These are phyloP conservation scores for Bombus terrestris DNA, from an alignment of 1,140 invertebrate genomes.

Conservation along the genomic window DNA sequence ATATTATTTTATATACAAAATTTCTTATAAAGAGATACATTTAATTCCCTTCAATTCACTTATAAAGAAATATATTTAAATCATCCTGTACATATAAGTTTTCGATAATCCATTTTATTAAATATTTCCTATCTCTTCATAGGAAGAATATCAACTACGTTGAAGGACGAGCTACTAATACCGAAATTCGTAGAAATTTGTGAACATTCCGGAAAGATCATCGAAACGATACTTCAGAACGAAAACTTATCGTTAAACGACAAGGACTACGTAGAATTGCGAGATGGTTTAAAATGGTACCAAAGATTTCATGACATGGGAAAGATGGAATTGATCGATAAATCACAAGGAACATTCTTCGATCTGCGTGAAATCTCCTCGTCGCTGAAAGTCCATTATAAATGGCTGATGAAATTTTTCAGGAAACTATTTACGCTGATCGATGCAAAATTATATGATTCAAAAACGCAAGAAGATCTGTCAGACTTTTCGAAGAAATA, in stretches of 20 bases:
- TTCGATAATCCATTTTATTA: too few relatives aligned
- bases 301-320: conserved; percentile 79
- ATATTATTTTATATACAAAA: too few relatives aligned
- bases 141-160: conserved; percentile 79
- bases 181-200: conserved; percentile 79
- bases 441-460: background rate
- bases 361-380: conserved; percentile 71
- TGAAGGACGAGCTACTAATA: conserved; percentile 82
- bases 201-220: conserved; percentile 69
- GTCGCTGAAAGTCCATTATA: conserved; percentile 76
- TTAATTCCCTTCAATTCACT: too few relatives aligned
- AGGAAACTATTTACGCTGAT: conserved; percentile 40
- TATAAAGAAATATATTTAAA: too few relatives aligned
- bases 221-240: conserved; percentile 68
- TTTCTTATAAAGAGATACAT: too few relatives aligned
- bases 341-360: conserved; percentile 54
- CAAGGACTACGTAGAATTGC: conserved; percentile 56
- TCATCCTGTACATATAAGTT: too few relatives aligned
- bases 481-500: conserved; percentile 41
- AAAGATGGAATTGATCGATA: conserved; percentile 57
- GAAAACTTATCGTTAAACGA: conserved; percentile 48
- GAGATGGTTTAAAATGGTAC: conserved; percentile 80
- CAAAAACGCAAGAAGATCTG: conserved; percentile 13
- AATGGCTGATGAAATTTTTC: conserved; percentile 77
- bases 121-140: background rate